Conservation (phyloP, 2,888 invertebrate species). For the Phengaris alcon region DNA sequence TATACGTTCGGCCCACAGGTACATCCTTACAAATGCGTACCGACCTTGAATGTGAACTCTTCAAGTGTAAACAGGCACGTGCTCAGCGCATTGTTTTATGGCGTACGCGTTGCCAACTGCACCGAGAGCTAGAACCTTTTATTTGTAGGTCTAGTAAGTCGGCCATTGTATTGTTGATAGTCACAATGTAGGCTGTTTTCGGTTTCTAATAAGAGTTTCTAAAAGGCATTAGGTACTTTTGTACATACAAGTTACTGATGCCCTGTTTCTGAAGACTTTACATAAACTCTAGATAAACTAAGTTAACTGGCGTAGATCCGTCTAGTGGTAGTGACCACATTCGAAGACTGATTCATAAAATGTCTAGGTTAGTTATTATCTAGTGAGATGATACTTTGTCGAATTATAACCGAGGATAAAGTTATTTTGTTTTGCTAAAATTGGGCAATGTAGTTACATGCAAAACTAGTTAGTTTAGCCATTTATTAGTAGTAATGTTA, state of each 20-base stretch:
- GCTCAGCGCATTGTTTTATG: slow-evolving; percentile 78
- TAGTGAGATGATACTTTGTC: too few species aligned
- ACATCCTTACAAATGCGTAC: slow-evolving; percentile 79
- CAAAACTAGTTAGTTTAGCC: too few species aligned
- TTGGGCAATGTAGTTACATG: too few species aligned
- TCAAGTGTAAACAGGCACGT: slow-evolving; percentile 76
- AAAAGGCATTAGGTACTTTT: background rate
- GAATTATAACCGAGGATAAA: too few species aligned
- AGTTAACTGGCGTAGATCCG: too few species aligned
- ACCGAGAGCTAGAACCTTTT: slow-evolving; percentile 40
- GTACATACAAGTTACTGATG: background rate
- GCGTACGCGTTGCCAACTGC: slow-evolving; percentile 54
- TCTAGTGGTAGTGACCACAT: too few species aligned
- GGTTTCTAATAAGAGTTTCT: background rate
- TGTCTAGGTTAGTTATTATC: too few species aligned
- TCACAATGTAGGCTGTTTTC: background rate
- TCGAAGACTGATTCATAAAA: too few species aligned
- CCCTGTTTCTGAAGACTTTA: background rate
- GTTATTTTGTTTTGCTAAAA: too few species aligned
- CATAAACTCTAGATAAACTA: background rate
- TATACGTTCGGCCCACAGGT: slow-evolving; percentile 74
- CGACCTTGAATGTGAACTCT: slow-evolving; percentile 78
- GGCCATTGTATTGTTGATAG: slow-evolving; percentile 30
- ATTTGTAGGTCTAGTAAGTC: slow-evolving; percentile 30
- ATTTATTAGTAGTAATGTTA: too few species aligned